Percentiles rank a stretch among this genome's conserved stretches.
phyloP scores from a whole-genome alignment of 1,140 invertebrate genomes.

The Steinernema khuongi region DNA sequence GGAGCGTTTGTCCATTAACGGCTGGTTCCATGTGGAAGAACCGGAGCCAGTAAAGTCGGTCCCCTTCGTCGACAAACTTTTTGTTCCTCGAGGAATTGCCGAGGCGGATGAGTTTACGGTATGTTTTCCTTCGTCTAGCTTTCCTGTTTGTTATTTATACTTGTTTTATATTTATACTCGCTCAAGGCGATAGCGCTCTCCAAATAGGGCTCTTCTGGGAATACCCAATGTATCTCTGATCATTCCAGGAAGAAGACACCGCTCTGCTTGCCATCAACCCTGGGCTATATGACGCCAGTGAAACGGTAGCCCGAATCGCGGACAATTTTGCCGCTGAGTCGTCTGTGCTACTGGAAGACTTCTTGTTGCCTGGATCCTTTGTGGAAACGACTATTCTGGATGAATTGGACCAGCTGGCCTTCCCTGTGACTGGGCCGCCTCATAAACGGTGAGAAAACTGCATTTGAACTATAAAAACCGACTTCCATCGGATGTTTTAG shows the following conservation, averaged over 20 bases:
- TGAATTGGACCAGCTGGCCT: conserved; percentile 37
- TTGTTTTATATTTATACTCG: too few relatives aligned
- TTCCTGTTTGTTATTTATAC: too few relatives aligned
- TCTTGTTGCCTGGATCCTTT: conserved; percentile 28
- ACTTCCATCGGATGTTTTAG: too few relatives aligned
- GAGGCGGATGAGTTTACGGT: not conserved
- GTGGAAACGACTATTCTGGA: conserved; percentile 28
- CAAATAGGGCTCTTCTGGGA: too few relatives aligned
- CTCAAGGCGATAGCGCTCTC: too few relatives aligned
- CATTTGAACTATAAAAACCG: conserved; percentile 33
- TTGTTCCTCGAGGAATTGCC: conserved; percentile 16
- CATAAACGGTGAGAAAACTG: conserved; percentile 34
- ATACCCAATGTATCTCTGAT: too few relatives aligned
- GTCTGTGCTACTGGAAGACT: conserved; percentile 34
- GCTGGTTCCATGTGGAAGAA: conserved; percentile 48
- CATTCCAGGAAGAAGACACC: conserved; percentile 25
- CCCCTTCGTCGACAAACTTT: conserved; percentile 22
- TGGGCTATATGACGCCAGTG: conserved; percentile 27
- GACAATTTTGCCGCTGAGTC: conserved; percentile 40
- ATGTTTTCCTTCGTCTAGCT: not conserved
- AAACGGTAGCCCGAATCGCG: not conserved
- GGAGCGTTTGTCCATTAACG: conserved; percentile 45
- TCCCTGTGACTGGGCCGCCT: conserved; percentile 37
- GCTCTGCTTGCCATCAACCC: conserved; percentile 18
- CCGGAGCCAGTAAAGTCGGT: not conserved